Percentiles rank a stretch among this genome's conserved stretches.
Evolutionary conservation across 92 coral and sea anemone genomes (phyloP).

Genomic region (Nematostella vectensis): DNA sequence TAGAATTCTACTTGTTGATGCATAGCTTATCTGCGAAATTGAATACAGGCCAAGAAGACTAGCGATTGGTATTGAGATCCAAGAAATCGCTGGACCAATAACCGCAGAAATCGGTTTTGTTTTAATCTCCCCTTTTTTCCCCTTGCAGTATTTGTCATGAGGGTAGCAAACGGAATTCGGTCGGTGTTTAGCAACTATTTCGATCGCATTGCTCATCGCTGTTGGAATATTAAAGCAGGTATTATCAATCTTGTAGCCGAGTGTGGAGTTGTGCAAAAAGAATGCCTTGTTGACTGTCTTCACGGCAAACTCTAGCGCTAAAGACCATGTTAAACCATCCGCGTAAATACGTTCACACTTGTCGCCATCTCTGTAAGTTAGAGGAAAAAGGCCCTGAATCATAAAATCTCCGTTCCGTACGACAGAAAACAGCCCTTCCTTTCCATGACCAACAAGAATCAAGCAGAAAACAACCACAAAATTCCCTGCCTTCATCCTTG

Average conservation of each 20-base stretch:
- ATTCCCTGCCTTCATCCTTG: too few relatives aligned
- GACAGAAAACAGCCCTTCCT: conserved; percentile 6
- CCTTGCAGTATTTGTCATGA: conserved; percentile 44
- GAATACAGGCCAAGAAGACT: conserved; percentile 73
- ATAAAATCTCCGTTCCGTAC: conserved; percentile 56
- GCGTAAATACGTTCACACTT: conserved; percentile 39
- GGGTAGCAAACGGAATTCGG: conserved; percentile 74
- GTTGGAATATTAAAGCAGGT: conserved; percentile 62
- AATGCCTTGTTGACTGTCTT: conserved; percentile 60
- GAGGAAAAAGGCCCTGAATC: conserved; percentile 68
- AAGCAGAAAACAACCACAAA: too few relatives aligned
- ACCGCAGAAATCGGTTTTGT: conserved; percentile 47
- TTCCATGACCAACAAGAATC: background rate
- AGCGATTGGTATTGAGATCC: conserved; percentile 80
- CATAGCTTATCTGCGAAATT: conserved; percentile 86
- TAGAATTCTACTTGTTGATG: conserved; percentile 80
- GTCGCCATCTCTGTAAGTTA: conserved; percentile 47
- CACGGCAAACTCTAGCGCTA: conserved; percentile 67
- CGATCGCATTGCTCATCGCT: conserved; percentile 73
- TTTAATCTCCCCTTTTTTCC: background rate
- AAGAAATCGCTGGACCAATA: conserved; percentile 85
- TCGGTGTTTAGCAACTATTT: conserved; percentile 83
- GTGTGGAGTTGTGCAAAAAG: conserved; percentile 38
- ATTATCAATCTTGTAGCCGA: conserved; percentile 85
- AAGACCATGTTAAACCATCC: conserved; percentile 56